Conservation (phyloP, 2,797 vertebrate species). For the Paedocypris micromegethes region DNA sequence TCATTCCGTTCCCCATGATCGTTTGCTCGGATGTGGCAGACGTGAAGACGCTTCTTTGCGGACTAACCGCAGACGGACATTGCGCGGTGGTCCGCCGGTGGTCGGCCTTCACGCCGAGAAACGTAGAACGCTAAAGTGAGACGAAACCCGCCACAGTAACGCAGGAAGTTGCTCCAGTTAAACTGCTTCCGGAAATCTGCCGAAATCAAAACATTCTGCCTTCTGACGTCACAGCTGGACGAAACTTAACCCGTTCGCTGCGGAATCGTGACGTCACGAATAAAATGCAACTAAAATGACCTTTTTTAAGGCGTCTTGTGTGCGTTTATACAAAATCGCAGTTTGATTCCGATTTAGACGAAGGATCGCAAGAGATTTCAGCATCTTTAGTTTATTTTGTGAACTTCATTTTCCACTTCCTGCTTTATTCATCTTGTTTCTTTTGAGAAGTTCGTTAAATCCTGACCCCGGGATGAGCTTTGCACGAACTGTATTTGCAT, state of each 20-base stretch:
- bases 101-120: too few relatives aligned
- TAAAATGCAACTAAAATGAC: not conserved
- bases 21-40: slow-evolving; percentile 1
- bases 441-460: too few relatives aligned
- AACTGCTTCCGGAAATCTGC: slow-evolving; percentile 60
- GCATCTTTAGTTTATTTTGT: too few relatives aligned
- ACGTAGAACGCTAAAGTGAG: too few relatives aligned
- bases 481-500: too few relatives aligned
- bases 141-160: not conserved
- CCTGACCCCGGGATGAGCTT: too few relatives aligned
- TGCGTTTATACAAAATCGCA: too few relatives aligned
- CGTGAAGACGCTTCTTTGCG: slow-evolving; percentile 23
- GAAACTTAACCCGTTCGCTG: slow-evolving; percentile 23
- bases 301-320: too few relatives aligned
- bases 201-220: slow-evolving; percentile 38
- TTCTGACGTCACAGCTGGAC: slow-evolving; percentile 52
- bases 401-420: too few relatives aligned
- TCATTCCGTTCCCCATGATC: slow-evolving; percentile 87
- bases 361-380: too few relatives aligned
- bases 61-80: slow-evolving; percentile 3
- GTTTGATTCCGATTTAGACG: too few relatives aligned
- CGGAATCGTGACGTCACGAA: not conserved
- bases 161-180: not conserved
- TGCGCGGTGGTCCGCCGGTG: not conserved
- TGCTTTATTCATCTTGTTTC: too few relatives aligned